These are phyloP conservation scores for Eulemur mongoz DNA, from an alignment of 2,797 vertebrate genomes.

Conservation along the genomic window DNA sequence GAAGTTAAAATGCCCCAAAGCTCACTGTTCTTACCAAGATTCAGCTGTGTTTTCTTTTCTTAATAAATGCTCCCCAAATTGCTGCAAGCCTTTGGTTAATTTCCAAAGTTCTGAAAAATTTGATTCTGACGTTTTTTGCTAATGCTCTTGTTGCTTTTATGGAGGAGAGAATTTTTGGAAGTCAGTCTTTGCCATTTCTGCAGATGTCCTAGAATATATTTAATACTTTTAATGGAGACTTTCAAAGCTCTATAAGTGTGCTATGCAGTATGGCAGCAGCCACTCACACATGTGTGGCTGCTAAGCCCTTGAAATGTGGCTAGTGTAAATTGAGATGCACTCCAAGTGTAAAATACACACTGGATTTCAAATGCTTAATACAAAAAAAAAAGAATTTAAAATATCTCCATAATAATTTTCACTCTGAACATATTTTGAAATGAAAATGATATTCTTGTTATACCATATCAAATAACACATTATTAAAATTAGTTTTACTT, in stretches of 20 bases:
- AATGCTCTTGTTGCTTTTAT: neutral
- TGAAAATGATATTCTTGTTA: neutral
- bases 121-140: neutral
- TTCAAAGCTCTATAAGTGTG: neutral
- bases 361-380: neutral
- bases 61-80: neutral
- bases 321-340: neutral
- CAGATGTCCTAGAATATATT: neutral
- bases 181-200: neutral
- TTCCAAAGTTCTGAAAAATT: constrained; percentile 40
- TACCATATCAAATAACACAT: neutral
- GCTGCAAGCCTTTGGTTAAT: neutral
- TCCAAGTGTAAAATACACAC: neutral
- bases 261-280: neutral
- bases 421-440: neutral
- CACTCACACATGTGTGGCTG: too few relatives aligned
- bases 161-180: neutral
- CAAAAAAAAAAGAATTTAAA: neutral
- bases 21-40: neutral
- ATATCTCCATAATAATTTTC: neutral
- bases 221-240: neutral
- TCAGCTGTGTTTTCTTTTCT: neutral
- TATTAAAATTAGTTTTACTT: neutral
- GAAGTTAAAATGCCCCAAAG: neutral
- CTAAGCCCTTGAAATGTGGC: neutral